Evolutionary conservation across 37 sponge, comb jelly and placozoan genomes (phyloP), one percentile per base, ranked within the genome.

Genomic region (Tethya wilhelma): DNA sequence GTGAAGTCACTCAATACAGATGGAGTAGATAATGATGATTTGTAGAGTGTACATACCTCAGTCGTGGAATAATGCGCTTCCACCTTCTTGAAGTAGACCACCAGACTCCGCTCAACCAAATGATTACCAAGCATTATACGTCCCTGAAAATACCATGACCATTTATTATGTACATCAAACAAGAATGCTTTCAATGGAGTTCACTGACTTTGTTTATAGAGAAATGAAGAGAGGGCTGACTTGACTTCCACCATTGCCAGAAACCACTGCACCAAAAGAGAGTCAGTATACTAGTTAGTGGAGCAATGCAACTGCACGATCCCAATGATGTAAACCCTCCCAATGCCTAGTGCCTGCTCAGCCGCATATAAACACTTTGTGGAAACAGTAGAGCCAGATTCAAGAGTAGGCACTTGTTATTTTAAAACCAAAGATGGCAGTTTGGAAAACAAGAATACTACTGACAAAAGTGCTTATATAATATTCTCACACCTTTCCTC

Each of bases 41-140:
- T 19, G 19, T 25, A 9, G 7, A 8, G 33, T 9, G 19, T 9
- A 74, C 75, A 38, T 45, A 89, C 89, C 84, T 77, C 49, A n/a
- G 79, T 72, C 28, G 79, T 68, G 29, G 79, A 44, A 53, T 90
- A 84, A 25, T 78, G 74, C 7, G 74, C 76, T 44, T 62, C 66
- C 60, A 85, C 85, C 4, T 25, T 62, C 7, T 53, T 55, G 46
- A 80, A 90, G 49, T 79, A 74, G 33, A 90, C 64, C 12, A 79
- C 80, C 4, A 90, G 66, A 20, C 67, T 84, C 23, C 41, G 41
- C 74, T 84, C 85, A 28, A 80, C 44, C 3, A 78, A 64, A 32
- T 78, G 79, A 42, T 84, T 90, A 23, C 90, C 90, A 46, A 90
- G 64, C 41, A 80, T 17, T 20, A 88, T 7, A 0, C 77, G 75